These are phyloP conservation scores for Brotula barbata DNA, from an alignment of 2,797 vertebrate genomes.

Conservation along the genomic window DNA sequence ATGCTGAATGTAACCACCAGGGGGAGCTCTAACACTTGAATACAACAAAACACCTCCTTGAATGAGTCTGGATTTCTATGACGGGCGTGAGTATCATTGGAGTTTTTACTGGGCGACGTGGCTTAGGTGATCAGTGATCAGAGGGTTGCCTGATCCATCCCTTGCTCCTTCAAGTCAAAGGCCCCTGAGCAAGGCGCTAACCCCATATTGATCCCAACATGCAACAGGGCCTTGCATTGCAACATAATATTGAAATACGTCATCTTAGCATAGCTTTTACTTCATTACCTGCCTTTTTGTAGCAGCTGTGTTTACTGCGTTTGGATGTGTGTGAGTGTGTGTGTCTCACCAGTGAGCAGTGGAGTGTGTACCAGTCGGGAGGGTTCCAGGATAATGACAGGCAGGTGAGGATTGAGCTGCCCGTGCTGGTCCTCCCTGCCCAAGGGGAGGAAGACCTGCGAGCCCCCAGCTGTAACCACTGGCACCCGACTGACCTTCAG, in stretches of 20 bases:
- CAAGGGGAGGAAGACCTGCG: slow-evolving; percentile 83
- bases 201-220: too few relatives aligned
- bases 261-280: too few relatives aligned
- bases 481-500: slow-evolving; percentile 71
- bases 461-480: slow-evolving; percentile 70
- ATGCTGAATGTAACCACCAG: slow-evolving; percentile 37
- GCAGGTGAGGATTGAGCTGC: slow-evolving; percentile 81
- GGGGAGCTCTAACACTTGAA: slow-evolving; percentile 44
- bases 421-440: slow-evolving; percentile 84
- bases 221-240: too few relatives aligned
- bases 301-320: too few relatives aligned
- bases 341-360: slow-evolving; percentile 83
- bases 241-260: too few relatives aligned
- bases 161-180: too few relatives aligned
- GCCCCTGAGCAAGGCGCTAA: too few relatives aligned
- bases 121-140: too few relatives aligned
- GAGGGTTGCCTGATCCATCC: too few relatives aligned
- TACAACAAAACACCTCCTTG: neutral
- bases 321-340: neutral
- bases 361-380: slow-evolving; percentile 83
- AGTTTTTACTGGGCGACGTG: too few relatives aligned
- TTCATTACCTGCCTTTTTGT: too few relatives aligned
- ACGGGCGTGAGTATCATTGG: too few relatives aligned
- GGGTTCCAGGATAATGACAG: slow-evolving; percentile 91
- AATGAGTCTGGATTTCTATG: neutral